Evolutionary conservation across 1,140 invertebrate species (phyloP), one percentile per base, ranked within the genome.

Genomic region (Drosophila virilis): DNA sequence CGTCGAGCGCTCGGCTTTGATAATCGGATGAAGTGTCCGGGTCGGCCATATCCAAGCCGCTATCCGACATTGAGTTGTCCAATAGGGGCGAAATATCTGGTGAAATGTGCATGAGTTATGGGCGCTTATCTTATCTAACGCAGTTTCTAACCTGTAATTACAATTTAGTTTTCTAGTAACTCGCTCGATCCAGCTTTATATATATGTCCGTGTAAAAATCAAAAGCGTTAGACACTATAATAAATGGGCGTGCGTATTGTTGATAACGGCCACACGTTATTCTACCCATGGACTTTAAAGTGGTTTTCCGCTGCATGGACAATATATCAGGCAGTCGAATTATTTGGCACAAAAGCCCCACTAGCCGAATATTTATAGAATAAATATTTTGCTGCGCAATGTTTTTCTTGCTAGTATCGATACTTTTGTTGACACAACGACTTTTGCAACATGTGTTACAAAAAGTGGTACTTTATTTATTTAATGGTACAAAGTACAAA

Each of bases 181-280:
- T 67, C 66, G 75, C 58, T 80, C 71, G 43, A 37, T 70, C 68
- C 74, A 77, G 51, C 70, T 58, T 32, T 61, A 54, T 13, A 17
- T 60, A 6, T 33, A 60, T 32, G 33, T 74, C 43, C 55, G 62
- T 57, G 43, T 35, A 64, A 58, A 58, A 58, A 15, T 74, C 37
- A 57, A 40, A 50, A 10, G 9, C 46, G 40, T 70, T 45, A n/a
- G 15, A 71, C 46, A 66, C 55, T 92, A 92, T 92, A 72, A 91
- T 92, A 48, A 92, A 92, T 64, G 91, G 91, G 50, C 84, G 91
- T 55, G 83, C 80, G 83, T 85, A 91, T 76, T 84, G 85, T 74
- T 91, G 90, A 86, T 76, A 79, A 59, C 77, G 80, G 54, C 61
- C 76, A 67, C 79, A 70, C 67, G 66, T 61, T 80, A 72, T 61